These are phyloP conservation scores for Cossypha polioptera DNA, from an alignment of 2,797 vertebrate species.

Conservation along the genomic window DNA sequence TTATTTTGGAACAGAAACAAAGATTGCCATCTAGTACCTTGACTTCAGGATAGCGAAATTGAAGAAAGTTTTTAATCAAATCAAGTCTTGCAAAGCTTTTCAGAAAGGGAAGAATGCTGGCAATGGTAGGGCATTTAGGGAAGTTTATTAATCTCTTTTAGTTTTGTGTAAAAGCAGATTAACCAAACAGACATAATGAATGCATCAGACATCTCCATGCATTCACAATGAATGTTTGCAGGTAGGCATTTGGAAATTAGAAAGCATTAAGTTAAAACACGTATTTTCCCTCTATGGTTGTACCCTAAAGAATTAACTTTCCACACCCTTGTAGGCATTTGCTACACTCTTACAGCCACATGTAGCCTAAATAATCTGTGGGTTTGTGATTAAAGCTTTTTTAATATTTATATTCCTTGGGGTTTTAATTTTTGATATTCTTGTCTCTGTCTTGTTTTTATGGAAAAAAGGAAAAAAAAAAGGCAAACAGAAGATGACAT, in stretches of 20 bases:
- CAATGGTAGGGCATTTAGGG: not conserved
- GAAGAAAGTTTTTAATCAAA: conserved; percentile 33
- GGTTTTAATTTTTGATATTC: not conserved
- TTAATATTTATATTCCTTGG: not conserved
- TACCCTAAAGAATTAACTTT: conserved; percentile 4
- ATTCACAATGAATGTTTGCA: conserved; percentile 13
- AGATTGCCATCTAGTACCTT: conserved; percentile 24
- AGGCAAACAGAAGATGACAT: not conserved
- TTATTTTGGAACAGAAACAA: conserved; percentile 42
- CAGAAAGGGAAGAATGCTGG: not conserved
- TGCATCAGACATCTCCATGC: not conserved
- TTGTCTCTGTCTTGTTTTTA: not conserved
- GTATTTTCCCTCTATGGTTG: not conserved
- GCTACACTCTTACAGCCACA: not conserved
- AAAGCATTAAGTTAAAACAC: not conserved
- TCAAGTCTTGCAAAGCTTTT: conserved; percentile 1
- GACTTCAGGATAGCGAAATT: conserved; percentile 1
- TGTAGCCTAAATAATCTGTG: not conserved
- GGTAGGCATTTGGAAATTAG: not conserved
- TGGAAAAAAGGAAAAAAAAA: not conserved
- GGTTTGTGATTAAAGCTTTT: not conserved
- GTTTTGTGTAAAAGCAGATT: conserved; percentile 24
- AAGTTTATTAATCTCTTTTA: conserved; percentile 20
- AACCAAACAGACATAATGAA: conserved; percentile 26
- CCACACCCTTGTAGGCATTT: not conserved